Conservation (phyloP, 2,888 invertebrate species). For the Drosophila infuscata region DNA sequence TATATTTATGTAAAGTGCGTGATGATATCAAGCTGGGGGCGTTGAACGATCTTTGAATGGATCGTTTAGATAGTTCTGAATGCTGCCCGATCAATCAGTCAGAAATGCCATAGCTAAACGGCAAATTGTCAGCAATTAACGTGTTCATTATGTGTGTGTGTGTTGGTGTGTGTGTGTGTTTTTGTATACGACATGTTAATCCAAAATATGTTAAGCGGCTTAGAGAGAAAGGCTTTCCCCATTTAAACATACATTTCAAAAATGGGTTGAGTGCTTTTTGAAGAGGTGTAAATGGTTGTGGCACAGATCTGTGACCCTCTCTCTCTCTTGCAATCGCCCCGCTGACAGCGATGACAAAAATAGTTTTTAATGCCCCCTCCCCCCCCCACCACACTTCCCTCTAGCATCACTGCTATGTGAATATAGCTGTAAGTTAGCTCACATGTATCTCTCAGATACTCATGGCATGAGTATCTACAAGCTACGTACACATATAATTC, state of each 20-base stretch:
- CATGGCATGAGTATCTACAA: constrained; percentile 15
- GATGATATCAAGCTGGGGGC: constrained; percentile 63
- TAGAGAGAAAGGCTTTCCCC: constrained; percentile 60
- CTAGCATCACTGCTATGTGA: constrained; percentile 13
- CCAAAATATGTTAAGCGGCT: constrained; percentile 46
- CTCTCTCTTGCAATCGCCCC: neutral
- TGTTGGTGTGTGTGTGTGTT: neutral
- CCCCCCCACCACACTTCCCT: neutral
- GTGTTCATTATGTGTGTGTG: constrained; percentile 48
- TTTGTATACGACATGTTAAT: constrained; percentile 23
- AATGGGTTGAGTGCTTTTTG: constrained; percentile 58
- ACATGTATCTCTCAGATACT: constrained; percentile 45
- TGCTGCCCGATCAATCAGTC: constrained; percentile 55
- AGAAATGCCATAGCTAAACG: constrained; percentile 27
- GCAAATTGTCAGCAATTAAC: constrained; percentile 73
- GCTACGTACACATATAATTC: constrained; percentile 67
- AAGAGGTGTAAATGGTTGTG: constrained; percentile 54
- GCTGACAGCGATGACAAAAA: constrained; percentile 46
- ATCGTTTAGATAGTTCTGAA: constrained; percentile 30
- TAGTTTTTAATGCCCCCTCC: constrained; percentile 31
- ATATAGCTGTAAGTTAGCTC: constrained; percentile 20
- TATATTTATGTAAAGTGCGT: constrained; percentile 73
- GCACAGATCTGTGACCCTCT: constrained; percentile 36
- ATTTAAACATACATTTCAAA: constrained; percentile 2
- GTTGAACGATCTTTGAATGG: constrained; percentile 61